Evolutionary conservation across 1,140 invertebrate genomes (phyloP).

Genomic region (Halesus radiatus): DNA sequence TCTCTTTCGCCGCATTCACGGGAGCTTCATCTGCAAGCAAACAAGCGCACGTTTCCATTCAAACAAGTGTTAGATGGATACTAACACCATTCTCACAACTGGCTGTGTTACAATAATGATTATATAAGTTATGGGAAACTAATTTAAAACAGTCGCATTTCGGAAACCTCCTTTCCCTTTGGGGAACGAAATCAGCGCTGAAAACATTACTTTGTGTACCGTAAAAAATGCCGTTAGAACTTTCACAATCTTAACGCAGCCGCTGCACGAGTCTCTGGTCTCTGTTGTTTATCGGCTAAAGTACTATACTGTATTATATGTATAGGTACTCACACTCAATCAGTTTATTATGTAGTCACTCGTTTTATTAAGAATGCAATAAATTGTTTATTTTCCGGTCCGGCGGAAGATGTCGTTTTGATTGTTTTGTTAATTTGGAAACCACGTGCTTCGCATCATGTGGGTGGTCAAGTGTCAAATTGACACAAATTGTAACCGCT

Average conservation of each 20-base stretch:
- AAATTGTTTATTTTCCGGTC: too few species aligned
- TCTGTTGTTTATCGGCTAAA: too few species aligned
- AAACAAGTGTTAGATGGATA: background rate
- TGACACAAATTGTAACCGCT: background rate
- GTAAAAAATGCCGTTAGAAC: slow-evolving; percentile 43
- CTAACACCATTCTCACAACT: background rate
- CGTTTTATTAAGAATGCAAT: too few species aligned
- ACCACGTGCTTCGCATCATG: slow-evolving; percentile 30
- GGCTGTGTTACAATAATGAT: background rate
- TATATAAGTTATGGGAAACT: slow-evolving; percentile 3
- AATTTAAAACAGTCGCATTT: background rate
- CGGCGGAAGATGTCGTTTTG: too few species aligned
- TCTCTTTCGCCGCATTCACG: slow-evolving; percentile 39
- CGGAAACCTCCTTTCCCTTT: background rate
- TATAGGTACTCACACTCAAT: background rate
- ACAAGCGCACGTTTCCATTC: background rate
- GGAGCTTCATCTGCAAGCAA: slow-evolving; percentile 45
- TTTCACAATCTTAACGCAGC: slow-evolving; percentile 34
- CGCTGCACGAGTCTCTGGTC: background rate
- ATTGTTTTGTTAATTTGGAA: background rate
- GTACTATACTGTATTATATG: too few species aligned
- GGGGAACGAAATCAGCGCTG: background rate
- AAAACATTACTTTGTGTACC: slow-evolving; percentile 2
- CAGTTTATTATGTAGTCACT: background rate
- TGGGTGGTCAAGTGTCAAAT: background rate